A percentile compares a stretch with the other conserved stretches of the same genome.
Evolutionary conservation across 2,888 invertebrate genomes (phyloP).

Genomic region (Eupithecia abbreviata): DNA sequence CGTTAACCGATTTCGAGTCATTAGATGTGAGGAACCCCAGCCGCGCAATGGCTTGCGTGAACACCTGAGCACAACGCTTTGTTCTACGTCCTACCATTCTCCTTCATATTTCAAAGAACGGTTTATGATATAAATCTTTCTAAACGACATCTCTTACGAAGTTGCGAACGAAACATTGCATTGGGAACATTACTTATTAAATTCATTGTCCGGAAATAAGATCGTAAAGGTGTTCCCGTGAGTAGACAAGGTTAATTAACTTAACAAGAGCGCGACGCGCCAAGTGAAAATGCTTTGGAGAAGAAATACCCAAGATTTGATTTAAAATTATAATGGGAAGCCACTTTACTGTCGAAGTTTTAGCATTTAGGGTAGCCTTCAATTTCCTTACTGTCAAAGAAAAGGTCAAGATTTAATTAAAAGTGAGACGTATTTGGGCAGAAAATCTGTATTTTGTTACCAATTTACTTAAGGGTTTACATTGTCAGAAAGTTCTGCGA

Average conservation of each 20-base stretch:
- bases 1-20: neutral
- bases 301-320: conserved; percentile 21
- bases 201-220: neutral
- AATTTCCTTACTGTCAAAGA: conserved; percentile 29
- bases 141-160: conserved; percentile 6
- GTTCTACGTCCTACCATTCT: conserved; percentile 28
- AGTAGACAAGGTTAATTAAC: conserved; percentile 10
- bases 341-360: conserved; percentile 19
- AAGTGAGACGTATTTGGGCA: conserved; percentile 15
- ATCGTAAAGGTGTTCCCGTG: conserved; percentile 8
- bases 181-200: conserved; percentile 2
- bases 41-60: conserved; percentile 50
- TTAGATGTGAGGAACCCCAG: conserved; percentile 38
- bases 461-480: conserved; percentile 4
- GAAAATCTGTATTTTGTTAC: neutral
- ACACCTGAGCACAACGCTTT: conserved; percentile 46
- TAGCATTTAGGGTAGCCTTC: conserved; percentile 15
- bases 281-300: conserved; percentile 8
- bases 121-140: conserved; percentile 9
- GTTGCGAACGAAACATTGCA: neutral
- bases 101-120: conserved; percentile 24
- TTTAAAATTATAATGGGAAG: conserved; percentile 23
- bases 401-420: conserved; percentile 31
- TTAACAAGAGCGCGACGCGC: conserved; percentile 5
- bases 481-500: conserved; percentile 6